phyloP scores from a whole-genome alignment of 2,113 vertebrate genomes.

The Herpetotheres cachinnans region DNA sequence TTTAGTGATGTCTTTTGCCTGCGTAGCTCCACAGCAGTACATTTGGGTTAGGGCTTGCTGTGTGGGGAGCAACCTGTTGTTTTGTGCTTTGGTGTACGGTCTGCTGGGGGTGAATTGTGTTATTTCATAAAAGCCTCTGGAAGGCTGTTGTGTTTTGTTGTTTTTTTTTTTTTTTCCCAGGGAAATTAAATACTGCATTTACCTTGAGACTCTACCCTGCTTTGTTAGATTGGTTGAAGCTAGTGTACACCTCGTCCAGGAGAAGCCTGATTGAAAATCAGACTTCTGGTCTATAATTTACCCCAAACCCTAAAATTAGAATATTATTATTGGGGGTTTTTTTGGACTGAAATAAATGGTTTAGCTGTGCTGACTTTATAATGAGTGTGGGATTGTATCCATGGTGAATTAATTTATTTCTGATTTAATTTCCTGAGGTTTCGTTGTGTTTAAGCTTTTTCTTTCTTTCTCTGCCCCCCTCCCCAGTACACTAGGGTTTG shows the following conservation, averaged over 20 bases:
- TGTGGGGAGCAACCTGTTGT: neutral
- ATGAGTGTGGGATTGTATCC: neutral
- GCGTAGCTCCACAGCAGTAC: rapidly evolving
- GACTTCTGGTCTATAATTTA: neutral
- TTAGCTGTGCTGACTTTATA: neutral
- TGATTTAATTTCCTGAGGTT: neutral
- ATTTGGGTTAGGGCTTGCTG: neutral
- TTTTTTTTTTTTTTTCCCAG: no score
- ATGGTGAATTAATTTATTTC: neutral
- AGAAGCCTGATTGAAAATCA: neutral
- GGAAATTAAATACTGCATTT: neutral
- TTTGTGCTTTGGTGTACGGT: neutral
- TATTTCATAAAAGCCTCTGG: neutral
- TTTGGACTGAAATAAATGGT: neutral
- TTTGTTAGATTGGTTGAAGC: neutral
- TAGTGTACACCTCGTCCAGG: neutral
- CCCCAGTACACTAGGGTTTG: constrained; percentile 90
- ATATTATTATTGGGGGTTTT: neutral
- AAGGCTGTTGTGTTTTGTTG: neutral
- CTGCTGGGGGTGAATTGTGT: neutral
- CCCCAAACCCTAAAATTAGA: neutral
- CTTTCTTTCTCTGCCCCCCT: neutral
- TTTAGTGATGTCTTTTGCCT: neutral
- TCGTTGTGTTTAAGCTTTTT: neutral
- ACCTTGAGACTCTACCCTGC: neutral